Evolutionary conservation across 2,113 vertebrate species (phyloP).

Genomic region (Sarotherodon lohbergeri): DNA sequence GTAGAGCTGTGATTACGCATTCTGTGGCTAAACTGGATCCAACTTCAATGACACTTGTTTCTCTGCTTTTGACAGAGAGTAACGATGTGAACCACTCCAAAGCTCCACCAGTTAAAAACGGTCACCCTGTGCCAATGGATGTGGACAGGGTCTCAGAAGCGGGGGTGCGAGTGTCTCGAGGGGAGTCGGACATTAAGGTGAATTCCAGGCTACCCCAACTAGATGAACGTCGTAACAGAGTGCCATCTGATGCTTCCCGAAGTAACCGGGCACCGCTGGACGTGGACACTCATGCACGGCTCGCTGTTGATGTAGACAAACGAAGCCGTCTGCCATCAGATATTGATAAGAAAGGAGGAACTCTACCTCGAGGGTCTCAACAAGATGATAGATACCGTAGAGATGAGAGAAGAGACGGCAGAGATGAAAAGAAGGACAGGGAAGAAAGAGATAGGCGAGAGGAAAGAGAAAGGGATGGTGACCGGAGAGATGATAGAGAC

Average conservation of each 20-base stretch:
- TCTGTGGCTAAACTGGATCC: neutral
- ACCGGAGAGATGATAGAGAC: conserved; percentile 35
- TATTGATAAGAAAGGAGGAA: conserved; percentile 31
- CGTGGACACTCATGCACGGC: conserved; percentile 63
- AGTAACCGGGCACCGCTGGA: conserved; percentile 68
- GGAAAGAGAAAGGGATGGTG: conserved; percentile 29
- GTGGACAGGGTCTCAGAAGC: conserved; percentile 44
- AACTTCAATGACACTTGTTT: neutral
- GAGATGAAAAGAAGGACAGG: conserved; percentile 26
- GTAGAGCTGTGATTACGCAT: neutral
- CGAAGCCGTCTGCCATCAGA: conserved; percentile 51
- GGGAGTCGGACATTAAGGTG: conserved; percentile 60
- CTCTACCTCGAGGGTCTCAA: conserved; percentile 38
- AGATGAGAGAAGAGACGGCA: conserved; percentile 46
- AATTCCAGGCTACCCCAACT: conserved; percentile 59
- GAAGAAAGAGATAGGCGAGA: conserved; percentile 43
- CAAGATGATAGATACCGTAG: conserved; percentile 48
- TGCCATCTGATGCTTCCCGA: conserved; percentile 49
- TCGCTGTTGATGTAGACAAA: conserved; percentile 42
- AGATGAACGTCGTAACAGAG: conserved; percentile 64
- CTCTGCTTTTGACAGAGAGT: conserved; percentile 62
- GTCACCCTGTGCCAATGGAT: conserved; percentile 73
- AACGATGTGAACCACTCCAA: conserved; percentile 73
- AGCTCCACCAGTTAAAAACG: conserved; percentile 78
- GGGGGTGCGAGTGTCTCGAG: conserved; percentile 43